Base-by-base conservation (phyloP, 2,113 vertebrate genomes). In the Platycercus adscitus region DNA sequence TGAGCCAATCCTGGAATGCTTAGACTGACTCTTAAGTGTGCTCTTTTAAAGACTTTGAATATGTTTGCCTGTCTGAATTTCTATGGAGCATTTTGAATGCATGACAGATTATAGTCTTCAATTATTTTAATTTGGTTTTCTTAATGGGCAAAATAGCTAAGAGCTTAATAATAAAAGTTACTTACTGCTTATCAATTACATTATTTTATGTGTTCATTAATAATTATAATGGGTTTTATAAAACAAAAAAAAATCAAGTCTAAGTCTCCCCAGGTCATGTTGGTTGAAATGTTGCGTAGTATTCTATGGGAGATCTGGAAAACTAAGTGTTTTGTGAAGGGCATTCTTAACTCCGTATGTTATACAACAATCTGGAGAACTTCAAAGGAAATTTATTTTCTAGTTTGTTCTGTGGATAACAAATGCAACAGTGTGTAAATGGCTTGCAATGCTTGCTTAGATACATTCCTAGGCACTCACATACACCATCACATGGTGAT, bases 71-170 rank as follows among this genome's bases (percentile, higher is more conserved):
- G 89, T 93, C 86, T 96, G 86, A 88, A 80, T 88, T 91, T 97
- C 96, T 95, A 47, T 90, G 86, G 65, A 97, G 86, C 75, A 80
- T 91, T 97, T 97, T 94, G 81, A 97, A 94, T 50, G 95, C 35
- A 37, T 37, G 89, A 90, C 80, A 92, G 91, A 96, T 96, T 92
- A 81, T 89, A 94, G 92, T 95, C 93, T 95, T 95, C 95, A 90
- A 83, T 96, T 96, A 96, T 95, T 96, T 96, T 96, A 96, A n/a
- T 92, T 93, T 95, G 93, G 73, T 82, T 92, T 89, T 83, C 81
- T 89, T 93, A 93, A 97, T 83, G 93, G 96, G 88, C 75, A 91
- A 95, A 93, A 96, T 88, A 94, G 52, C 93, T 97, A 64, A 77
- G 80, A 88, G 66, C 49, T 79, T 56, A 89, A 84, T 52, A 89